Evolutionary conservation across 1,140 invertebrate species (phyloP).

Genomic region (Andrena cerasifolii): DNA sequence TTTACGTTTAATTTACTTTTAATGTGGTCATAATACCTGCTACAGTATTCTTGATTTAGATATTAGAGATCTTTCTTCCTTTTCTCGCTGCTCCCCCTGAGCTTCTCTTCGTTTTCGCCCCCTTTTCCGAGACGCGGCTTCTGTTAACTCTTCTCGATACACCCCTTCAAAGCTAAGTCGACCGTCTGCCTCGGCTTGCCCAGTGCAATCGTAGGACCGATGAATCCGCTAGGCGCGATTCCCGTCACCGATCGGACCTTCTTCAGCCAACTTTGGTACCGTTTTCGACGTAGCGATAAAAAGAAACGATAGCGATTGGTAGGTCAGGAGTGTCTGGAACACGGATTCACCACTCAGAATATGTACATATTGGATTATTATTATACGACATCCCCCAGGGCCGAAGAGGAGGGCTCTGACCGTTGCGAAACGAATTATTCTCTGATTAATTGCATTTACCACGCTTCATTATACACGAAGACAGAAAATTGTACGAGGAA

Average conservation of each 20-base stretch:
- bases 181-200: not conserved
- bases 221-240: no score
- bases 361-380: constrained; percentile 59
- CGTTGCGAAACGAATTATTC: not conserved
- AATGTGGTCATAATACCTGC: constrained; percentile 80
- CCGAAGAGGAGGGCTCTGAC: constrained; percentile 61
- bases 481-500: not conserved
- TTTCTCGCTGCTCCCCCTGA: not conserved
- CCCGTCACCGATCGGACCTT: no score
- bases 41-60: constrained; percentile 82
- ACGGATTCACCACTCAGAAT: constrained; percentile 37
- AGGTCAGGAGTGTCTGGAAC: constrained; percentile 1
- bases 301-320: not conserved
- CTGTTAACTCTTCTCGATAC: not conserved
- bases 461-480: not conserved
- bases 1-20: constrained; percentile 76
- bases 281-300: not conserved
- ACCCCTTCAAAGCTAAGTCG: no score
- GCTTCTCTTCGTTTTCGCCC: not conserved
- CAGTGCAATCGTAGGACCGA: constrained; percentile 29
- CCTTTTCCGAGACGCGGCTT: not conserved
- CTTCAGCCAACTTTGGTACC: constrained; percentile 3
- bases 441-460: not conserved
- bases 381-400: constrained; percentile 42
- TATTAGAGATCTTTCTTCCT: constrained; percentile 68